A percentile compares a stretch with the other conserved stretches of the same genome.
phyloP scores from a whole-genome alignment of 2,797 vertebrate species.

The Mallotus villosus region DNA sequence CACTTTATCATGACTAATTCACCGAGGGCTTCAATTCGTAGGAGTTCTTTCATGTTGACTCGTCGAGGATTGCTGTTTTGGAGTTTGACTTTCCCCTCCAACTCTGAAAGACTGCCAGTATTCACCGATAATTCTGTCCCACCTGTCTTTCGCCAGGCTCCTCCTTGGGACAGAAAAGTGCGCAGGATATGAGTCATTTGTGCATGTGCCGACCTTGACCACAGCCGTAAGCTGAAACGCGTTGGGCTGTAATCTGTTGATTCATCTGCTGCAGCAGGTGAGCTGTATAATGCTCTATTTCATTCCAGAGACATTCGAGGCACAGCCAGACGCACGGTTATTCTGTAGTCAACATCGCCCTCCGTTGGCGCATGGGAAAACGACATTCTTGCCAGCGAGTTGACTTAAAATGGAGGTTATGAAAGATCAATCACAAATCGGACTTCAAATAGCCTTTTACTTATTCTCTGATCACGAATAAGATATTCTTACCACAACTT shows the following conservation, averaged over 20 bases:
- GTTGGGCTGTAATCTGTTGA: slow-evolving; percentile 25
- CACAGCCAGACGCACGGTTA: slow-evolving; percentile 14
- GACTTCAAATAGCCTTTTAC: neutral
- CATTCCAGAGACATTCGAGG: neutral
- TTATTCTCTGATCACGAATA: neutral
- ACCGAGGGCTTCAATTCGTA: neutral
- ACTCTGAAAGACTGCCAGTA: neutral
- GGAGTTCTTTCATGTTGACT: no score
- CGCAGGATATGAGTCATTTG: neutral
- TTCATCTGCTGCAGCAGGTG: slow-evolving; percentile 18
- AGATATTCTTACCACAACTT: neutral
- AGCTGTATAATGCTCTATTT: neutral
- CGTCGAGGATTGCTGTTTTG: no score
- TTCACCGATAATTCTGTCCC: neutral
- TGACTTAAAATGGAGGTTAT: slow-evolving; percentile 19
- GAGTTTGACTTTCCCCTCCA: no score
- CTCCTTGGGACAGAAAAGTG: slow-evolving; percentile 1
- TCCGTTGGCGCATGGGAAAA: slow-evolving; percentile 68
- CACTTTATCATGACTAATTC: neutral
- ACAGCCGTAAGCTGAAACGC: slow-evolving; percentile 12
- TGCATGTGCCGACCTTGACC: neutral
- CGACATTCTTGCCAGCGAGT: slow-evolving; percentile 40
- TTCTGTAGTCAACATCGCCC: slow-evolving; percentile 75
- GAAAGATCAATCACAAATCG: neutral
- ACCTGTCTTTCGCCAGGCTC: neutral